Percentiles rank a stretch among this genome's conserved stretches.
Conservation (phyloP, 2,888 invertebrate genomes). For the Plusia festucae region DNA sequence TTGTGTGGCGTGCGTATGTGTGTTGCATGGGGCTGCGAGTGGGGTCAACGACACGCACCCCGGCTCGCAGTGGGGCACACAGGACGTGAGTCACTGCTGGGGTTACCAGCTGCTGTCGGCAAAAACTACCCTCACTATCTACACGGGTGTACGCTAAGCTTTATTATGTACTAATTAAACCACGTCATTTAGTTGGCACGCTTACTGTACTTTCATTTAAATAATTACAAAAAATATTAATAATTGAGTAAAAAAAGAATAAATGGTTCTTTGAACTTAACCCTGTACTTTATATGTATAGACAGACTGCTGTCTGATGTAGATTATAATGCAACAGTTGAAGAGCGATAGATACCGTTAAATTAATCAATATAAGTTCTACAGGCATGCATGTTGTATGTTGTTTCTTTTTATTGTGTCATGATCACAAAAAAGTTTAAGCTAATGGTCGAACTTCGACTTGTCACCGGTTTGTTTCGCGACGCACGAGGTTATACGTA, state of each 20-base stretch:
- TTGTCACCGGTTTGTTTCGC: slow-evolving; percentile 52
- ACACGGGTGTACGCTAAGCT: slow-evolving; percentile 62
- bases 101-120: slow-evolving; percentile 87
- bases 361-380: slow-evolving; percentile 12
- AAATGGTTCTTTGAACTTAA: slow-evolving; percentile 35
- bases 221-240: slow-evolving; percentile 29
- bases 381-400: slow-evolving; percentile 7
- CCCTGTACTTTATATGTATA: slow-evolving; percentile 21
- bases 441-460: slow-evolving; percentile 28
- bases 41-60: slow-evolving; percentile 88
- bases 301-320: slow-evolving; percentile 24
- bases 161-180: slow-evolving; percentile 67
- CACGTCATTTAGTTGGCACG: slow-evolving; percentile 56
- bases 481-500: slow-evolving; percentile 64
- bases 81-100: slow-evolving; percentile 88
- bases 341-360: slow-evolving; percentile 28
- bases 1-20: slow-evolving; percentile 80
- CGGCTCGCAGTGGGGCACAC: slow-evolving; percentile 83
- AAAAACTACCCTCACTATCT: slow-evolving; percentile 84
- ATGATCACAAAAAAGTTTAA: slow-evolving; percentile 13
- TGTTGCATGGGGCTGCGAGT: slow-evolving; percentile 82
- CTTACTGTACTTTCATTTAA: slow-evolving; percentile 45
- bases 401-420: slow-evolving; percentile 9
- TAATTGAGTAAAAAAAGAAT: slow-evolving; percentile 35
- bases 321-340: slow-evolving; percentile 35